Evolutionary conservation across 2,888 invertebrate genomes (phyloP).

Genomic region (Orthonychiurus folsomi): DNA sequence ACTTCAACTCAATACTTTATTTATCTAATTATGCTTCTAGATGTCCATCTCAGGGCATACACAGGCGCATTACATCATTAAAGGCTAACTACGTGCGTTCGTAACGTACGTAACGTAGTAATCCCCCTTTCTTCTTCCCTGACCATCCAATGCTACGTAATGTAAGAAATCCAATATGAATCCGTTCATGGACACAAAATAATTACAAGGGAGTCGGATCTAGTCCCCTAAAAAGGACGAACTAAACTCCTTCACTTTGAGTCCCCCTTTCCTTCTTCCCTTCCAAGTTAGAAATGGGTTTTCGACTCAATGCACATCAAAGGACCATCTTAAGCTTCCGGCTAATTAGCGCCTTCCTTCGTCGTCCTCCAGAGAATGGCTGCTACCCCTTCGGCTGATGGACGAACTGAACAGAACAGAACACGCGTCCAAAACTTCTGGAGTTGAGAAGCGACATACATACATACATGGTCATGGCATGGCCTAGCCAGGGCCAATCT

Average conservation of each 20-base stretch:
- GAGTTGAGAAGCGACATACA: neutral
- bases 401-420: too few species aligned
- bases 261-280: neutral
- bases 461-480: too few species aligned
- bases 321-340: conserved; percentile 15
- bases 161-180: neutral
- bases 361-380: conserved; percentile 5
- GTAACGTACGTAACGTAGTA: too few species aligned
- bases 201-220: neutral
- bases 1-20: neutral
- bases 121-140: too few species aligned
- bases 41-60: neutral
- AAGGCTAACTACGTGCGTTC: too few species aligned
- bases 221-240: too few species aligned
- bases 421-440: neutral
- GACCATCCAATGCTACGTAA: neutral
- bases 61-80: neutral
- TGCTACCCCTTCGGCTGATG: neutral
- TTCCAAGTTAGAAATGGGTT: neutral
- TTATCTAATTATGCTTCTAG: neutral
- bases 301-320: conserved; percentile 12
- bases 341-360: conserved; percentile 16
- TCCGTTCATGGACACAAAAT: conserved; percentile 1
- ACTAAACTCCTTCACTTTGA: too few species aligned
- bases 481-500: too few species aligned